Percentiles rank a stretch among this genome's conserved stretches.
phyloP scores from a whole-genome alignment of 2,888 invertebrate genomes.

The Drosophila paranaensis region DNA sequence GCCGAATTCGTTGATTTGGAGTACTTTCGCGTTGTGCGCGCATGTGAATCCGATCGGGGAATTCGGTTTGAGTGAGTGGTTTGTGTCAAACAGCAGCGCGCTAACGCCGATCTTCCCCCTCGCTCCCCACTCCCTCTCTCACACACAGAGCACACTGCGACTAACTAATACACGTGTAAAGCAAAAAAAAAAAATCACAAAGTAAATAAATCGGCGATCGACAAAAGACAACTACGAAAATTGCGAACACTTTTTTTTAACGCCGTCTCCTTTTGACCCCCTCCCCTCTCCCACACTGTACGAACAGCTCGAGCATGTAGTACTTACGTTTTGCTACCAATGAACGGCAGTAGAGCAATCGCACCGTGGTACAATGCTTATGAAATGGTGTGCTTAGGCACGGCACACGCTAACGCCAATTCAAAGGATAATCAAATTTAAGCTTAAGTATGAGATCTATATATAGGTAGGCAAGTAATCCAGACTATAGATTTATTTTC shows the following conservation, averaged over 20 bases:
- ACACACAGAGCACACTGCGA: slow-evolving; percentile 30
- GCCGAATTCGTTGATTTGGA: slow-evolving; percentile 42
- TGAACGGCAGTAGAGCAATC: slow-evolving; percentile 35
- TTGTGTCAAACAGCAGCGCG: slow-evolving; percentile 46
- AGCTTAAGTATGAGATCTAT: neutral
- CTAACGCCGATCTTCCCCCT: slow-evolving; percentile 26
- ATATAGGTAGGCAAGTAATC: too few relatives aligned
- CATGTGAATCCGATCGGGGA: slow-evolving; percentile 37
- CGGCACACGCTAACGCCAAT: neutral
- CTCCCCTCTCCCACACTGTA: neutral
- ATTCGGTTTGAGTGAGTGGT: slow-evolving; percentile 52
- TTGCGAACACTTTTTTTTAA: slow-evolving; percentile 55
- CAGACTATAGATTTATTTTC: neutral
- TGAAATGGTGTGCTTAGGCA: neutral
- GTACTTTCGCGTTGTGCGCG: slow-evolving; percentile 43
- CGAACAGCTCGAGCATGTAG: slow-evolving; percentile 22
- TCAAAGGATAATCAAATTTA: neutral
- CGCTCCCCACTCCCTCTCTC: neutral
- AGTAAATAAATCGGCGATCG: slow-evolving; percentile 54
- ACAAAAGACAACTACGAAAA: slow-evolving; percentile 70
- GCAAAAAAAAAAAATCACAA: slow-evolving; percentile 30
- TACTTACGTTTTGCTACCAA: slow-evolving; percentile 60
- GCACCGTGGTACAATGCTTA: slow-evolving; percentile 45
- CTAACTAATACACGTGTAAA: slow-evolving; percentile 50
- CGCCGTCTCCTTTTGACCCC: slow-evolving; percentile 38